Evolutionary conservation across 2,888 invertebrate species (phyloP).

Genomic region (Cyclophora punctaria): DNA sequence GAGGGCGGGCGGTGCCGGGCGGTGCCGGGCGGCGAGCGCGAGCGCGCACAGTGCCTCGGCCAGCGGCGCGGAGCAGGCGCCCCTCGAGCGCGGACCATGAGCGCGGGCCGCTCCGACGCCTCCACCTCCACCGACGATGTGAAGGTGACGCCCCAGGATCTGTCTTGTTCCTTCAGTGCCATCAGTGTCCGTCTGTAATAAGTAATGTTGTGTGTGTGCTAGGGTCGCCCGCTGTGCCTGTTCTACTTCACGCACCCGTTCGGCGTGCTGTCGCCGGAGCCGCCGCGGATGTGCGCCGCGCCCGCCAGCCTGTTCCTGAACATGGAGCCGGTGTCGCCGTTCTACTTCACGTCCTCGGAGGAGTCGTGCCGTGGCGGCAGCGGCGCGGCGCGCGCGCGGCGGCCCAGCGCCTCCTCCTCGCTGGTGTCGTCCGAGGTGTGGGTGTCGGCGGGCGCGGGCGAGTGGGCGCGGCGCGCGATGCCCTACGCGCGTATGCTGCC

Average conservation of each 20-base stretch:
- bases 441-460: conserved; percentile 35
- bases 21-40: conserved; percentile 2
- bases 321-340: conserved; percentile 44
- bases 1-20: conserved; percentile 1
- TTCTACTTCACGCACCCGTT: conserved; percentile 76
- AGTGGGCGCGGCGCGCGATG: conserved; percentile 31
- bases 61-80: neutral
- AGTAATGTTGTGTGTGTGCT: conserved; percentile 5
- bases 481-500: conserved; percentile 48
- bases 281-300: conserved; percentile 40
- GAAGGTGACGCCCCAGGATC: conserved; percentile 34
- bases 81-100: conserved; percentile 26
- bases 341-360: conserved; percentile 32
- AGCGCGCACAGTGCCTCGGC: neutral
- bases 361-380: conserved; percentile 28
- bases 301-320: conserved; percentile 43
- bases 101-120: conserved; percentile 52
- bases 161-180: too few relatives aligned
- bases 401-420: conserved; percentile 33
- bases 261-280: conserved; percentile 69
- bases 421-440: conserved; percentile 45
- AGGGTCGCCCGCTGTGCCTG: conserved; percentile 69
- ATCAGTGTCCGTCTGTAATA: too few relatives aligned
- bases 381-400: conserved; percentile 11
- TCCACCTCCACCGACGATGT: conserved; percentile 67